Evolutionary conservation across 37 sponge, comb jelly and placozoan species (phyloP).

Genomic region (Cliona cf. orientalis): DNA sequence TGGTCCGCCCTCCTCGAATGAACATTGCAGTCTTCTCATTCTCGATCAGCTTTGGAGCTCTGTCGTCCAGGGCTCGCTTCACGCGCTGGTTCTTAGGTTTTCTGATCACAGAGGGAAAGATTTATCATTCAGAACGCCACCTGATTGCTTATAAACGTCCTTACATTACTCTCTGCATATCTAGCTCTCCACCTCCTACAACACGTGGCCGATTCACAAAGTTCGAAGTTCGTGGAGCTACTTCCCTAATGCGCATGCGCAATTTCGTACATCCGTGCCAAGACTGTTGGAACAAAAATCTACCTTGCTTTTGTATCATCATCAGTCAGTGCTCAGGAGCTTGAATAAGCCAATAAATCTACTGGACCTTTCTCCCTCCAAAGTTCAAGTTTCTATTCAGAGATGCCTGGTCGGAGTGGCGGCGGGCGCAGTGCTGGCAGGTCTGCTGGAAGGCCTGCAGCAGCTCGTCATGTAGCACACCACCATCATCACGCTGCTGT

Average conservation of each 20-base stretch:
- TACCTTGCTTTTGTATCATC: no score
- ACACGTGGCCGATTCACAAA: not conserved
- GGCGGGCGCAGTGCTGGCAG: no score
- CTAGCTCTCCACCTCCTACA: not conserved
- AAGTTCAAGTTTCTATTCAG: not conserved
- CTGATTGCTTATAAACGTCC: not conserved
- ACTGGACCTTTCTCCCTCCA: no score
- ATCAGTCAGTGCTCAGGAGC: no score
- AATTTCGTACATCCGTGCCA: not conserved
- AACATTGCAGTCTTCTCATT: constrained; percentile 84
- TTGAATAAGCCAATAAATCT: no score
- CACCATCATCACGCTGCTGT: no score
- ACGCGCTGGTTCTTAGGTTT: constrained; percentile 88
- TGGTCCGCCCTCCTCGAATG: constrained; percentile 85
- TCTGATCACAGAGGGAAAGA: constrained; percentile 9
- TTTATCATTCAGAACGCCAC: not conserved
- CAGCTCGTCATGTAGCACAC: no score
- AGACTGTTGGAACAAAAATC: no score
- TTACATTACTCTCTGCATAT: constrained; percentile 35
- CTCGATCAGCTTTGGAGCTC: constrained; percentile 84
- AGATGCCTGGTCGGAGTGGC: no score
- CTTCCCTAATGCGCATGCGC: not conserved
- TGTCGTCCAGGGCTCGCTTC: constrained; percentile 73
- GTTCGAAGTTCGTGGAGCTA: no score
- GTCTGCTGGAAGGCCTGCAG: no score